Conservation (phyloP, 2,888 invertebrate species). For the Lagria hirta region DNA sequence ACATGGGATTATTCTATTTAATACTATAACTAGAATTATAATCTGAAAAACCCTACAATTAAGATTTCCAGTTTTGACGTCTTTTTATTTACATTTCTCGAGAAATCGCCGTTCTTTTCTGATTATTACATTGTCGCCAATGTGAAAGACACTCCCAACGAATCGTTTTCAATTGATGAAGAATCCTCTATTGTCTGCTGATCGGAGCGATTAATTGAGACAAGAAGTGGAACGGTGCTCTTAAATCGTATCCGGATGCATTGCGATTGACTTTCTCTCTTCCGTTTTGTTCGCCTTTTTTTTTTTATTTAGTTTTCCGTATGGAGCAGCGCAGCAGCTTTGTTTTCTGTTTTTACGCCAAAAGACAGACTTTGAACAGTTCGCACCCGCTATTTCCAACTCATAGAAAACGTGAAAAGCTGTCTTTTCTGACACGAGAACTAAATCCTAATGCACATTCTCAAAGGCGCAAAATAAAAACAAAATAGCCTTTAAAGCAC, state of each 20-base stretch:
- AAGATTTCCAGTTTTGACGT: too few relatives aligned
- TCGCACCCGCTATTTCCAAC: conserved; percentile 17
- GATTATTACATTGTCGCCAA: not conserved
- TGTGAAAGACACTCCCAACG: conserved; percentile 3
- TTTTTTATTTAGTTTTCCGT: too few relatives aligned
- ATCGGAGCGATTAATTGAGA: conserved; percentile 19
- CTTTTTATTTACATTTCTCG: too few relatives aligned
- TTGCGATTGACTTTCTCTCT: conserved; percentile 9
- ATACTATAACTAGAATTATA: too few relatives aligned
- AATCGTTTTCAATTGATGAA: conserved; percentile 17
- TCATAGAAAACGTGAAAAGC: conserved; percentile 27
- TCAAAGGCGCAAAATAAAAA: conserved; percentile 26
- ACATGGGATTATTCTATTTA: too few relatives aligned
- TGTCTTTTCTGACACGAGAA: conserved; percentile 30
- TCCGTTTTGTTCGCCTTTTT: conserved; percentile 2
- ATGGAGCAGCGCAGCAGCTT: too few relatives aligned
- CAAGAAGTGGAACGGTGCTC: conserved; percentile 13
- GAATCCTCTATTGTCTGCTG: conserved; percentile 2
- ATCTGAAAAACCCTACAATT: too few relatives aligned
- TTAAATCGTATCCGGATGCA: conserved; percentile 15
- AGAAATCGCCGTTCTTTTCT: too few relatives aligned
- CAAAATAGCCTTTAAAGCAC: conserved; percentile 28
- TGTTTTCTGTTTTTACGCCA: conserved; percentile 11
- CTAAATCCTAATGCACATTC: conserved; percentile 30
- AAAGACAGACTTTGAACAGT: conserved; percentile 15